Conservation (phyloP, 1,140 invertebrate species). For the Zaprionus lachaisei region DNA sequence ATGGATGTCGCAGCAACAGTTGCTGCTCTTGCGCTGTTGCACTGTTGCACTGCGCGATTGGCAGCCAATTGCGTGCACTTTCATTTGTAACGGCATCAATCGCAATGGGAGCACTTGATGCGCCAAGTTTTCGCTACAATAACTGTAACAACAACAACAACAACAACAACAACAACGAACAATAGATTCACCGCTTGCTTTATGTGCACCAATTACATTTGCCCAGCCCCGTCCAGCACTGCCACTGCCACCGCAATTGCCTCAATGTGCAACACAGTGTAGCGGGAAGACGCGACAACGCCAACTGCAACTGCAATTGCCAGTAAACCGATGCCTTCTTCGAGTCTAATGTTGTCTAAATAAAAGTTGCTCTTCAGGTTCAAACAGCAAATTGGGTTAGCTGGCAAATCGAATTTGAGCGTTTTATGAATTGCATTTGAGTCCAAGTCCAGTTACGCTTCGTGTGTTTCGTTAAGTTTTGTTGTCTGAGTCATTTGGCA, state of each 20-base stretch:
- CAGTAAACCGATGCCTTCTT: slow-evolving; percentile 31
- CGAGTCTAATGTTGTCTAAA: slow-evolving; percentile 43
- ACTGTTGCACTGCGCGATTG: slow-evolving; percentile 65
- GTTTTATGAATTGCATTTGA: background rate
- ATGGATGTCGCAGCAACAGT: slow-evolving; percentile 1
- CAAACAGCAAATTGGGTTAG: slow-evolving; percentile 68
- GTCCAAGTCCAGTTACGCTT: background rate
- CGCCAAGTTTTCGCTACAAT: slow-evolving; percentile 57
- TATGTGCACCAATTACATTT: slow-evolving; percentile 67
- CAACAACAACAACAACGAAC: background rate
- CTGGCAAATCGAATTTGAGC: background rate
- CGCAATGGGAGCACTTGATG: slow-evolving; percentile 68
- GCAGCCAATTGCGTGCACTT: slow-evolving; percentile 62
- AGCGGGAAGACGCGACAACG: slow-evolving; percentile 52
- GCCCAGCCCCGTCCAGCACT: slow-evolving; percentile 1
- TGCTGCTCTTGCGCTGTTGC: background rate
- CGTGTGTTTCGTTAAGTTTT: background rate
- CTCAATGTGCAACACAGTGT: slow-evolving; percentile 66
- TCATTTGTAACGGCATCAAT: slow-evolving; percentile 54
- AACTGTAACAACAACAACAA: background rate
- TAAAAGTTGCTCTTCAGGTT: slow-evolving; percentile 67
- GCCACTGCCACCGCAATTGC: slow-evolving; percentile 37
- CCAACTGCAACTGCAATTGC: slow-evolving; percentile 2
- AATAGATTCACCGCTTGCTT: slow-evolving; percentile 42
- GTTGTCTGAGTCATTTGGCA: no score